phyloP scores from a whole-genome alignment of 2,113 vertebrate genomes.

The Herpailurus yagouaroundi region DNA sequence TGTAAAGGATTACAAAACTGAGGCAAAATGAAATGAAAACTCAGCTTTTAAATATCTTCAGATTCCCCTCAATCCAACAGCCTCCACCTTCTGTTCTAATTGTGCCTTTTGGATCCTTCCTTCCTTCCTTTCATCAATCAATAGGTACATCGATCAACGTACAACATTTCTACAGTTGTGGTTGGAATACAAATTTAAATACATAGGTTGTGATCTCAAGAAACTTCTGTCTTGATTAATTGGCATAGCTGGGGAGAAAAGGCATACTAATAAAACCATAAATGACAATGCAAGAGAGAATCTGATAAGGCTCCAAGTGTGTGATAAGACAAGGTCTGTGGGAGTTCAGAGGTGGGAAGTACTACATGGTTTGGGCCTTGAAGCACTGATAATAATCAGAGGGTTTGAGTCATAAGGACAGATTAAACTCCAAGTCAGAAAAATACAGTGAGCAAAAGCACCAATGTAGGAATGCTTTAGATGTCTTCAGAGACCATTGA shows the following conservation, averaged over 20 bases:
- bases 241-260: background rate
- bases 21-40: background rate
- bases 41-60: background rate
- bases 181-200: conserved; percentile 33
- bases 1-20: background rate
- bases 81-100: background rate
- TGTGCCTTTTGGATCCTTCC: background rate
- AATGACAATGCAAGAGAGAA: background rate
- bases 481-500: background rate
- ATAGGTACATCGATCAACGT: background rate
- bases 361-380: background rate
- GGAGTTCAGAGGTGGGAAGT: background rate
- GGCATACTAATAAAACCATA: background rate
- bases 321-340: background rate
- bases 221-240: background rate
- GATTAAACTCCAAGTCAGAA: background rate
- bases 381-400: background rate
- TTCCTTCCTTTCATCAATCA: background rate
- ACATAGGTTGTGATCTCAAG: background rate
- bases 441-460: background rate
- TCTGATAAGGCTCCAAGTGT: background rate
- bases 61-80: background rate
- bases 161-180: background rate
- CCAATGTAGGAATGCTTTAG: background rate
- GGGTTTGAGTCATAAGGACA: background rate